phyloP scores from a whole-genome alignment of 1,140 invertebrate species.

The Pissodes strobi region DNA sequence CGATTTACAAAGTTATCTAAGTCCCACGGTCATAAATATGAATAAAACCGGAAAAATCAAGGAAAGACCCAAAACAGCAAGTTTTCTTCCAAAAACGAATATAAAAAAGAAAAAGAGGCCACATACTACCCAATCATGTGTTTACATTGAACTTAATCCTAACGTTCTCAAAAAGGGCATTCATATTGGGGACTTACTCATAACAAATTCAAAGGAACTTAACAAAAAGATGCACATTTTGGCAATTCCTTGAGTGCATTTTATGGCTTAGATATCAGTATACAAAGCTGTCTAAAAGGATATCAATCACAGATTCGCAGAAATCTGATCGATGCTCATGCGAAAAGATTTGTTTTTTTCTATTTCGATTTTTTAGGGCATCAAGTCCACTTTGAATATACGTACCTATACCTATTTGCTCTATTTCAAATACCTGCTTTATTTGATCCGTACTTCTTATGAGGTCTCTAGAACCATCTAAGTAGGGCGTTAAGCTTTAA shows the following conservation, averaged over 20 bases:
- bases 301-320: too few species aligned
- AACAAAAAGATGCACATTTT: conserved; percentile 45
- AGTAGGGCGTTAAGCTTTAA: too few species aligned
- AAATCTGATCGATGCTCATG: too few species aligned
- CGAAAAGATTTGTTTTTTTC: too few species aligned
- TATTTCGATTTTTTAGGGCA: too few species aligned
- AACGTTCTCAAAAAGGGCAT: conserved; percentile 43
- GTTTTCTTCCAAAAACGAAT: conserved; percentile 33
- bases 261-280: too few species aligned
- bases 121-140: conserved; percentile 34
- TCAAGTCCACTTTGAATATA: too few species aligned
- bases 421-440: too few species aligned
- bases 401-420: too few species aligned
- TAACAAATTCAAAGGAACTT: conserved; percentile 39
- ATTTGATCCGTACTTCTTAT: too few species aligned
- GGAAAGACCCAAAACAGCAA: conserved; percentile 47
- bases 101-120: conserved; percentile 31
- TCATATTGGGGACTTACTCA: conserved; percentile 43
- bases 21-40: conserved; percentile 5
- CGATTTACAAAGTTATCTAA: neutral
- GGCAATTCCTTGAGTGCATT: conserved; percentile 42
- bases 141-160: conserved; percentile 47
- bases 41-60: conserved; percentile 29
- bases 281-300: too few species aligned
- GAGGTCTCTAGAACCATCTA: too few species aligned